These are phyloP conservation scores for Phalloptychus januarius DNA, from an alignment of 2,797 vertebrate species.

Conservation along the genomic window DNA sequence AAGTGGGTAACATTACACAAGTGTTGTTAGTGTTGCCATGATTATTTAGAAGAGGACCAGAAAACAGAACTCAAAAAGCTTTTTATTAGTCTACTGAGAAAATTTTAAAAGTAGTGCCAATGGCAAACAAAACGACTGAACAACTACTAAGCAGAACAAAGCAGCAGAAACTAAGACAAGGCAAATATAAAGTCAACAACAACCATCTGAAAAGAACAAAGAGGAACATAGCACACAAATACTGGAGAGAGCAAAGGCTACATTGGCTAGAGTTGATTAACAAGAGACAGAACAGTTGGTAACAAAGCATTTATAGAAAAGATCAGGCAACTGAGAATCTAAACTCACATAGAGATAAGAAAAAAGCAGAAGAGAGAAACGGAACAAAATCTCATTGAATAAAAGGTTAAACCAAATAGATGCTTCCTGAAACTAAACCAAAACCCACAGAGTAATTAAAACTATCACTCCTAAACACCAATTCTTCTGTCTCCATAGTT, in stretches of 20 bases:
- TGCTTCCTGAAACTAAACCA: background rate
- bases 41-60: background rate
- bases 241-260: too few species aligned
- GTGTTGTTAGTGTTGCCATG: background rate
- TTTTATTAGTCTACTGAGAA: background rate
- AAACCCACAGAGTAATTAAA: background rate
- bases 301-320: background rate
- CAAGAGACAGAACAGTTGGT: constrained; percentile 2
- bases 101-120: background rate
- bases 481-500: background rate
- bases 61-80: background rate
- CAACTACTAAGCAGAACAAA: background rate
- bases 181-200: background rate
- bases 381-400: background rate
- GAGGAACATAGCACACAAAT: background rate
- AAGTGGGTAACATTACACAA: background rate
- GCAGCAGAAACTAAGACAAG: background rate
- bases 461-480: background rate
- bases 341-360: background rate
- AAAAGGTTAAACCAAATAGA: background rate
- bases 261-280: background rate
- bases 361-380: background rate
- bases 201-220: background rate
- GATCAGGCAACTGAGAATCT: background rate
- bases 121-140: background rate